phyloP scores from a whole-genome alignment of 1,140 invertebrate genomes.

The Homarus americanus region DNA sequence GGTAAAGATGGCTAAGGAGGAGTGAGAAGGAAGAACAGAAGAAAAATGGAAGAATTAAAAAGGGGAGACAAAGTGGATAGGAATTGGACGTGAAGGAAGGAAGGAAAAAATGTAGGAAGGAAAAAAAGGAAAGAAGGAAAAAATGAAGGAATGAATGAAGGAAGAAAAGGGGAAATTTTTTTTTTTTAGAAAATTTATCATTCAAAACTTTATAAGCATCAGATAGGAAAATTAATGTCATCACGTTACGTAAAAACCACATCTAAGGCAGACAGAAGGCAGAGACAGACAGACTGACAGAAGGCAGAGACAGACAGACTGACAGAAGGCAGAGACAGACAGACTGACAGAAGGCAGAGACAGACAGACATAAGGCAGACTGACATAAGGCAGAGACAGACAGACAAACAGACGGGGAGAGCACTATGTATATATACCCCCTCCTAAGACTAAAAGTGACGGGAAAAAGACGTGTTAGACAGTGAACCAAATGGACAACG shows the following conservation, averaged over 20 bases:
- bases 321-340: neutral
- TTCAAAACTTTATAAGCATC: neutral
- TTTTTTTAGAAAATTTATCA: neutral
- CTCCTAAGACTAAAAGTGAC: neutral
- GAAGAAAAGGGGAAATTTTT: conserved; percentile 1
- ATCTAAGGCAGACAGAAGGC: neutral
- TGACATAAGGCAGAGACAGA: too few species aligned
- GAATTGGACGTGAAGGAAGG: neutral
- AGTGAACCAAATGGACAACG: too few species aligned
- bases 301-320: neutral
- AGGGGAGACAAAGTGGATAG: neutral
- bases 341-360: neutral
- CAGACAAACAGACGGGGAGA: too few species aligned
- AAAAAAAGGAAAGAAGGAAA: too few species aligned
- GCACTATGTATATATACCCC: neutral
- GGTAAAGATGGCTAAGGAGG: too few species aligned
- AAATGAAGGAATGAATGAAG: too few species aligned
- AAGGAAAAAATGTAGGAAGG: too few species aligned
- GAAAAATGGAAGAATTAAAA: too few species aligned
- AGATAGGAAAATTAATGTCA: neutral
- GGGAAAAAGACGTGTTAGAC: neutral
- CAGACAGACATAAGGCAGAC: too few species aligned
- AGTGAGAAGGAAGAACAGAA: too few species aligned
- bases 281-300: neutral
- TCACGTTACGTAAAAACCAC: neutral